Percentiles rank a stretch among this genome's conserved stretches.
Evolutionary conservation across 2,888 invertebrate species (phyloP).

Genomic region (Hoplodrina blanda): DNA sequence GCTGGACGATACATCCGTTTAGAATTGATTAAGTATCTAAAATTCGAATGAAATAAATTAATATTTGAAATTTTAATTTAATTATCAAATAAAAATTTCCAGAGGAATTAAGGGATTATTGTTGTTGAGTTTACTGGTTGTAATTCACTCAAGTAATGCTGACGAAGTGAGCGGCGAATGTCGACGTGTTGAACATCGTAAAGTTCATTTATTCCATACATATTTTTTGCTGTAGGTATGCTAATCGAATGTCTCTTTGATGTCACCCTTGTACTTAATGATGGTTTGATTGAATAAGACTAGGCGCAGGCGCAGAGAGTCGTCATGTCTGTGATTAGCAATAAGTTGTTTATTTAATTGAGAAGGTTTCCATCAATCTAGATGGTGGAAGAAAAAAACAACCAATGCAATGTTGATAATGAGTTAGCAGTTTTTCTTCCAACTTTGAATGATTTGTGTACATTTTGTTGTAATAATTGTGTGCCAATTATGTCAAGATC

Average conservation of each 20-base stretch:
- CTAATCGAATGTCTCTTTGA: slow-evolving; percentile 61
- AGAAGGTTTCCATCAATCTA: not conserved
- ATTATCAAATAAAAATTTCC: not conserved
- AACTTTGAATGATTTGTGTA: slow-evolving; percentile 23
- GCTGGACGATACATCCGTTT: slow-evolving; percentile 41
- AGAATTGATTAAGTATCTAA: slow-evolving; percentile 40
- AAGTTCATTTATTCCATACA: slow-evolving; percentile 50
- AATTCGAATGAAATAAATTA: slow-evolving; percentile 5
- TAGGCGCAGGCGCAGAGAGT: slow-evolving; percentile 37
- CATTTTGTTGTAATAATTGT: slow-evolving; percentile 31
- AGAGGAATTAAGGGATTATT: slow-evolving; percentile 7
- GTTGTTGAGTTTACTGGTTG: slow-evolving; percentile 13
- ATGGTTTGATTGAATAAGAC: slow-evolving; percentile 62
- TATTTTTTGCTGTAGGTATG: slow-evolving; percentile 60
- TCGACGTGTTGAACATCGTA: slow-evolving; percentile 30
- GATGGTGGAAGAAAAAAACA: not conserved
- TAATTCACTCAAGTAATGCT: slow-evolving; percentile 42
- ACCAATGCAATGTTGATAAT: not conserved
- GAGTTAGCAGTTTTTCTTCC: slow-evolving; percentile 7
- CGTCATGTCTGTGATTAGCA: slow-evolving; percentile 40
- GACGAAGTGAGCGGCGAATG: slow-evolving; percentile 55
- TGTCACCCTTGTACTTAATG: slow-evolving; percentile 66
- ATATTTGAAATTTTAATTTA: not conserved
- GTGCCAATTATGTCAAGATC: slow-evolving; percentile 49
- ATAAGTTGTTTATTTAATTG: slow-evolving; percentile 35